Percentiles rank a stretch among this genome's conserved stretches.
These are phyloP conservation scores for Sebastes minor DNA, from an alignment of 2,797 vertebrate genomes.

Conservation along the genomic window DNA sequence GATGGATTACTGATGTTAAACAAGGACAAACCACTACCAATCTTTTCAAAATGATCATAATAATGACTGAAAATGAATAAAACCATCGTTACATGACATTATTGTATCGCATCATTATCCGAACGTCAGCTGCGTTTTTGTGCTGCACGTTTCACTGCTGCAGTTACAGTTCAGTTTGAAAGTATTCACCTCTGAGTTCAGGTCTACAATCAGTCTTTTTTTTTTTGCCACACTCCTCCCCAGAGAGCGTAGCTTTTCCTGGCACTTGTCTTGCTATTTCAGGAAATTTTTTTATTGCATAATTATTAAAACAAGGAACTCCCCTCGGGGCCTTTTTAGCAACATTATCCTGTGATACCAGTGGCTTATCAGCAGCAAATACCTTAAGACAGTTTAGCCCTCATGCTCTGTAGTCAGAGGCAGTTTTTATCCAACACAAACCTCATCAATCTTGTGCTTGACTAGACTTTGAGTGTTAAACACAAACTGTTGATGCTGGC, in stretches of 20 bases:
- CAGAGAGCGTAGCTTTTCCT: not conserved
- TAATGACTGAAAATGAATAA: not conserved
- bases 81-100: not conserved
- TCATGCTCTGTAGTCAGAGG: not conserved
- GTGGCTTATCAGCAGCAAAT: constrained; percentile 23
- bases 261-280: constrained; percentile 2
- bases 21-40: not conserved
- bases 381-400: not conserved
- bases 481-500: constrained; percentile 54
- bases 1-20: not conserved
- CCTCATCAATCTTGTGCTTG: constrained; percentile 27
- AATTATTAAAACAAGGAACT: constrained; percentile 23
- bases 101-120: not conserved
- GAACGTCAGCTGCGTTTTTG: not conserved
- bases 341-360: not conserved
- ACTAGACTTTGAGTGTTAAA: constrained; percentile 18
- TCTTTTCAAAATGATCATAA: not conserved
- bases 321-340: not conserved
- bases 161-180: not conserved
- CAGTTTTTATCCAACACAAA: constrained; percentile 41
- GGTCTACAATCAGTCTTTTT: not conserved
- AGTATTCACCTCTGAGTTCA: not conserved
- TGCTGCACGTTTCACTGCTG: not conserved
- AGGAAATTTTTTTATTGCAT: not conserved
- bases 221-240: not conserved